Percentiles rank a stretch among this genome's conserved stretches.
Evolutionary conservation across 2,797 vertebrate species (phyloP).

Genomic region (Spinibarbus caldwelli): DNA sequence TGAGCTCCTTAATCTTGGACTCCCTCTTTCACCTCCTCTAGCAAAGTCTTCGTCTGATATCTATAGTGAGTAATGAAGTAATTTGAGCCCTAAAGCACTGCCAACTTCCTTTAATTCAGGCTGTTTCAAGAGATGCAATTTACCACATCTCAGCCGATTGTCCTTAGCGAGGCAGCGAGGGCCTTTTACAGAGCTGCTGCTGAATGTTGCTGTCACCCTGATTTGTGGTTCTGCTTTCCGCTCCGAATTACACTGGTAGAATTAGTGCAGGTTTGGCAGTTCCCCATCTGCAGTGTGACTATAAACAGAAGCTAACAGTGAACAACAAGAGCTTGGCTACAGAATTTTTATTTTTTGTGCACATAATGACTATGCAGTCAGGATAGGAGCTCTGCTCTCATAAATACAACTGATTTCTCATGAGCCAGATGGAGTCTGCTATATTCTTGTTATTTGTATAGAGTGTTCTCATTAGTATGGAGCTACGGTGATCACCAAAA

Average conservation of each 20-base stretch:
- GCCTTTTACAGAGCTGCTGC: constrained; percentile 59
- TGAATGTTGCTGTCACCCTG: constrained; percentile 74
- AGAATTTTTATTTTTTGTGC: constrained; percentile 35
- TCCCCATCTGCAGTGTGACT: constrained; percentile 54
- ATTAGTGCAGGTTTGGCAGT: constrained; percentile 57
- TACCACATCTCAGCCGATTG: constrained; percentile 57
- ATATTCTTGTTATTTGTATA: constrained; percentile 32
- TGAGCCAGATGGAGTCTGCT: constrained; percentile 26
- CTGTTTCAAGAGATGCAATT: constrained; percentile 55
- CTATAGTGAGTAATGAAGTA: constrained; percentile 55
- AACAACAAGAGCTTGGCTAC: constrained; percentile 45
- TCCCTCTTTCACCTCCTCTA: constrained; percentile 29
- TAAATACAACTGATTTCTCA: constrained; percentile 47
- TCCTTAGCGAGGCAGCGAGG: constrained; percentile 49
- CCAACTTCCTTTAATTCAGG: constrained; percentile 55
- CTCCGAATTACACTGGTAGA: constrained; percentile 55
- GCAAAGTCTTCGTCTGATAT: constrained; percentile 47
- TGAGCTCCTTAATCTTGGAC: constrained; percentile 44
- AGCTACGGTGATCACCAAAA: background rate
- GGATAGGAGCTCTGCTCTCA: constrained; percentile 15
- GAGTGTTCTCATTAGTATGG: constrained; percentile 36
- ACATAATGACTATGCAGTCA: constrained; percentile 52
- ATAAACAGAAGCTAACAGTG: constrained; percentile 51
- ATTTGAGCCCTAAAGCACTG: constrained; percentile 56
- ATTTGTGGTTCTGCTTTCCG: constrained; percentile 65